A percentile compares a stretch with the other conserved stretches of the same genome.
phyloP scores from a whole-genome alignment of 2,113 vertebrate genomes.

The Silurus meridionalis region DNA sequence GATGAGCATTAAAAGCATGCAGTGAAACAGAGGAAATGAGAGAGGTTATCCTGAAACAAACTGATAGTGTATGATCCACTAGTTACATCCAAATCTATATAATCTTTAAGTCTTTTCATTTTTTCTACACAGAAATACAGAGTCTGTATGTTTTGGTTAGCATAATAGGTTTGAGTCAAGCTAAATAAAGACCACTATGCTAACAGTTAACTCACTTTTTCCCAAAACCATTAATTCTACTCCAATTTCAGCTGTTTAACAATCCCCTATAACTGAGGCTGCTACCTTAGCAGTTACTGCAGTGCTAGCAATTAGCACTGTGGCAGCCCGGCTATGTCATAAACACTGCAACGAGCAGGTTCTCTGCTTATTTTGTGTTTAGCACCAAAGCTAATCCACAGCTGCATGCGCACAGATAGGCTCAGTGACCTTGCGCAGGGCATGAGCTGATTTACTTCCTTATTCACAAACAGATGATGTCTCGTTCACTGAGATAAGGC shows the following conservation, averaged over 20 bases:
- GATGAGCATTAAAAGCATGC: neutral
- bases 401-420: slow-evolving; percentile 20
- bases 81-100: neutral
- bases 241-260: neutral
- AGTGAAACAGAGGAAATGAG: neutral
- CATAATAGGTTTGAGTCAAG: neutral
- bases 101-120: neutral
- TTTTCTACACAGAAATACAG: neutral
- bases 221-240: neutral
- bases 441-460: slow-evolving; percentile 15
- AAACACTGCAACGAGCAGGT: slow-evolving; percentile 14
- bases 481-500: slow-evolving; percentile 12
- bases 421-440: slow-evolving; percentile 23
- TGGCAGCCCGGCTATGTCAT: neutral
- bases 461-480: slow-evolving; percentile 11
- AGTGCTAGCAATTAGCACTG: slow-evolving; percentile 7
- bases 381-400: slow-evolving; percentile 8
- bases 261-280: neutral
- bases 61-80: neutral
- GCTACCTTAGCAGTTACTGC: neutral
- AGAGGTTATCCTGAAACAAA: neutral
- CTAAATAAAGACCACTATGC: neutral
- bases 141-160: neutral
- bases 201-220: neutral
- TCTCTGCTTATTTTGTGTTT: neutral